phyloP scores from a whole-genome alignment of 2,797 vertebrate species.

The Enteromius viviparus region DNA sequence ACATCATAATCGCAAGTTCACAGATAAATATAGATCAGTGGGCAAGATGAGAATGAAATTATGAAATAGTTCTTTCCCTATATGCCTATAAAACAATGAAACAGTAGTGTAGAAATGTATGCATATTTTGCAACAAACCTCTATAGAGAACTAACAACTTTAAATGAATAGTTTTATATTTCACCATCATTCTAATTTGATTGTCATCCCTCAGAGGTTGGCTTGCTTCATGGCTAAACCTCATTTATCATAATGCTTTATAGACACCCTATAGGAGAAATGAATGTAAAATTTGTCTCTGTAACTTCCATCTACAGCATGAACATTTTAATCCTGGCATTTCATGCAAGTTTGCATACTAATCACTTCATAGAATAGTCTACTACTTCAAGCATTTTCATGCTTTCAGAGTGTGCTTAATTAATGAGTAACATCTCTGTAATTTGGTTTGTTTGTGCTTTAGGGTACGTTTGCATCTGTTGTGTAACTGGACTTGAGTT shows the following conservation, averaged over 20 bases:
- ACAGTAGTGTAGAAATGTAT: neutral
- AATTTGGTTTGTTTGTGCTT: constrained; percentile 1
- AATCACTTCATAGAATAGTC: neutral
- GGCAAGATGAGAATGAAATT: no score
- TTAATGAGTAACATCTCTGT: constrained; percentile 17
- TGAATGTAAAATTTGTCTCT: neutral
- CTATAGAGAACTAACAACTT: neutral
- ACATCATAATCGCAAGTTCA: no score
- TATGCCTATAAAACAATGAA: neutral
- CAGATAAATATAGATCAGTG: no score
- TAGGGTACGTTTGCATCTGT: constrained; percentile 5
- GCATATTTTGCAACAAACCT: neutral
- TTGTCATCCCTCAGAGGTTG: neutral
- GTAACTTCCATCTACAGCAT: neutral
- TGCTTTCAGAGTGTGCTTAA: neutral
- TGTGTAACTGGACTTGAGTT: neutral
- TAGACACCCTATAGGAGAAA: neutral
- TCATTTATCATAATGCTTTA: neutral
- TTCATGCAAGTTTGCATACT: neutral
- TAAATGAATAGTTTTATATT: neutral
- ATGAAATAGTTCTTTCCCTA: neutral
- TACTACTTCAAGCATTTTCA: neutral
- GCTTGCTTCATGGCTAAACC: neutral
- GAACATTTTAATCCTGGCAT: neutral
- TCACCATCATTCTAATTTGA: neutral